Base-by-base conservation (phyloP, 1,140 invertebrate genomes). In the Brachionus asplanchnoidis region DNA sequence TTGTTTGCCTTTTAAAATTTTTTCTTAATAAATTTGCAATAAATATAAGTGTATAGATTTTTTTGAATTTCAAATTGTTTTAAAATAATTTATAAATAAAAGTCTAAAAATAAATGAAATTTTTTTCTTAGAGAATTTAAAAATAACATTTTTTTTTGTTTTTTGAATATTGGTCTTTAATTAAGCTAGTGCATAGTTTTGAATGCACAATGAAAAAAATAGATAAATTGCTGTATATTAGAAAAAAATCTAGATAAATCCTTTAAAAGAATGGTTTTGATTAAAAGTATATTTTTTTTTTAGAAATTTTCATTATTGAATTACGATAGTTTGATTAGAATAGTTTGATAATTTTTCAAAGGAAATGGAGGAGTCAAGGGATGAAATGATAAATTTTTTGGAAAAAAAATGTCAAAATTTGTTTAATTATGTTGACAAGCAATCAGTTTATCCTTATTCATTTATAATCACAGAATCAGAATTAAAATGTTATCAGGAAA, bases 371-470 rank as follows among this genome's bases (percentile, higher is more conserved):
- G 20, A 40, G 14, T 40, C n/a, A 40, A 14, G n/a, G 3, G 9
- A 73, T 20, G 68, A 73, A 73, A 42, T 73, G n/a, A 44, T 20
- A 9, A 42, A 73, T 73, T 73, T 73, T 42, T 73, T 73, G 68
- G n/a, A 73, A 73, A 42, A 40, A 73, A 42, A 42, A 73, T 73
- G 3, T 9, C 17, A 40, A 40, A 42, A 17, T 40, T 73, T 73
- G 2, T 73, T 73, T 40, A 20, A 73, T 17, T 17, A 42, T 44
- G 40, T 73, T 42, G 40, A 73, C 12, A 73, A 73, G 17, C 32
- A 11, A 17, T 8, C 12, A 11, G n/a, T 44, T 44, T 73, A 73
- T 73, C 68, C 68, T 17, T 42, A 42, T 40, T 20, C 32, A 20
- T 73, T 73, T 42, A 6, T 9, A n/a, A 73, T 73, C 7, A 42